These are phyloP conservation scores for Ctenochaetus hawaiiensis DNA, from an alignment of 2,797 vertebrate genomes.

Conservation along the genomic window DNA sequence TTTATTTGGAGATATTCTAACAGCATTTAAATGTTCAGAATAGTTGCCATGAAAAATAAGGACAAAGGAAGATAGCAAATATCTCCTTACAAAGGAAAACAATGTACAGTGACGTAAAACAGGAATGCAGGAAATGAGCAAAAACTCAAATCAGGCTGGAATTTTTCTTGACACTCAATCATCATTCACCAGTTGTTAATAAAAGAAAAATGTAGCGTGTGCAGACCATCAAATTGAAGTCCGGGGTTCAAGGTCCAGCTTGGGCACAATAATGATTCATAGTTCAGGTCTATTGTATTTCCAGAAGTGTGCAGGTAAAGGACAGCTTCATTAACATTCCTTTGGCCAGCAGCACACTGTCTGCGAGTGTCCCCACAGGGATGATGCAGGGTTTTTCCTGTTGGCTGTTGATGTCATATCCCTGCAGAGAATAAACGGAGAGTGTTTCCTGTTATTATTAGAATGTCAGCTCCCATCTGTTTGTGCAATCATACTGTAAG, in stretches of 20 bases:
- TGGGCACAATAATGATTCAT: slow-evolving; percentile 35
- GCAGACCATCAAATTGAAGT: not conserved
- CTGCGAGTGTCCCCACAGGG: slow-evolving; percentile 33
- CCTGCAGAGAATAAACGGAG: slow-evolving; percentile 62
- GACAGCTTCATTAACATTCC: slow-evolving; percentile 57
- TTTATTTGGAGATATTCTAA: slow-evolving; percentile 14
- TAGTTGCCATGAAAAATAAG: slow-evolving; percentile 9
- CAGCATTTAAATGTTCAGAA: slow-evolving; percentile 2
- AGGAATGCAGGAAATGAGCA: slow-evolving; percentile 56
- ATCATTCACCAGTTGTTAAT: not conserved
- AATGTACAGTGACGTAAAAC: slow-evolving; percentile 17
- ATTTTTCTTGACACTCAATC: not conserved
- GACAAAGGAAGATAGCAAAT: slow-evolving; percentile 6
- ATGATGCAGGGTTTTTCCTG: slow-evolving; percentile 56
- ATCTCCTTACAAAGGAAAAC: slow-evolving; percentile 6
- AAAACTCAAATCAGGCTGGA: not conserved
- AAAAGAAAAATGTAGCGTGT: not conserved
- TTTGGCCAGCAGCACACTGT: slow-evolving; percentile 24
- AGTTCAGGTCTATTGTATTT: slow-evolving; percentile 49
- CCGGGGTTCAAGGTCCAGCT: slow-evolving; percentile 18
- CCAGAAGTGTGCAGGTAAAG: slow-evolving; percentile 54
- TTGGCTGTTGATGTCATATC: slow-evolving; percentile 74
- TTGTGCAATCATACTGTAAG: slow-evolving; percentile 54
- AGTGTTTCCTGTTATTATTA: slow-evolving; percentile 78
- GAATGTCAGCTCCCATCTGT: slow-evolving; percentile 73